phyloP scores from a whole-genome alignment of 1,140 invertebrate genomes.

The Aphelinus atriplicis region DNA sequence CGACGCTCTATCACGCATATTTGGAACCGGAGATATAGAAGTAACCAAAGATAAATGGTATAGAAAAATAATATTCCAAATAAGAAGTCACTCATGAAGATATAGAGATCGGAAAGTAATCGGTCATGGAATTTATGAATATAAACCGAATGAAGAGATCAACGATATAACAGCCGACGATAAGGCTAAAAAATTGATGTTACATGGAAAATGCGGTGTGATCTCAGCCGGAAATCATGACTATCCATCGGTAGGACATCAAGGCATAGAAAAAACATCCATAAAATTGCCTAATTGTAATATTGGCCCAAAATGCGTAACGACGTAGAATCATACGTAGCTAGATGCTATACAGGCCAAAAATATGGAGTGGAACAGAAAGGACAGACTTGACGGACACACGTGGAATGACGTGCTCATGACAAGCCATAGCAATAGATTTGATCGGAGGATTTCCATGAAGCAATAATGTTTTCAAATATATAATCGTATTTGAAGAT shows the following conservation, averaged over 20 bases:
- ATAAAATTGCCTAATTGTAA: constrained; percentile 14
- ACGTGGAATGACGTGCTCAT: too few relatives aligned
- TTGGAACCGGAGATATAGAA: not conserved
- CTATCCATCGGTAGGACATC: constrained; percentile 47
- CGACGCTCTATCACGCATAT: not conserved
- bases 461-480: constrained; percentile 43
- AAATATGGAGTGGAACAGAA: constrained; percentile 44
- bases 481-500: constrained; percentile 40
- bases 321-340: constrained; percentile 32
- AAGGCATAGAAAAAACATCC: constrained; percentile 54
- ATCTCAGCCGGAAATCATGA: constrained; percentile 19
- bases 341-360: too few relatives aligned
- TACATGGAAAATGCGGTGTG: not conserved
- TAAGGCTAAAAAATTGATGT: constrained; percentile 32
- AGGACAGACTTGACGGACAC: constrained; percentile 47
- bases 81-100: not conserved
- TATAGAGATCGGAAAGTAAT: constrained; percentile 6
- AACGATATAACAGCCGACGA: constrained; percentile 11
- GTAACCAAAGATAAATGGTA: constrained; percentile 6
- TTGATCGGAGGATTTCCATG: constrained; percentile 47
- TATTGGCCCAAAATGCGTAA: constrained; percentile 37
- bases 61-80: not conserved
- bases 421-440: too few relatives aligned
- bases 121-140: constrained; percentile 8
- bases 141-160: not conserved